Evolutionary conservation across 2,888 invertebrate species (phyloP).

Genomic region (Drosophila bunnanda): DNA sequence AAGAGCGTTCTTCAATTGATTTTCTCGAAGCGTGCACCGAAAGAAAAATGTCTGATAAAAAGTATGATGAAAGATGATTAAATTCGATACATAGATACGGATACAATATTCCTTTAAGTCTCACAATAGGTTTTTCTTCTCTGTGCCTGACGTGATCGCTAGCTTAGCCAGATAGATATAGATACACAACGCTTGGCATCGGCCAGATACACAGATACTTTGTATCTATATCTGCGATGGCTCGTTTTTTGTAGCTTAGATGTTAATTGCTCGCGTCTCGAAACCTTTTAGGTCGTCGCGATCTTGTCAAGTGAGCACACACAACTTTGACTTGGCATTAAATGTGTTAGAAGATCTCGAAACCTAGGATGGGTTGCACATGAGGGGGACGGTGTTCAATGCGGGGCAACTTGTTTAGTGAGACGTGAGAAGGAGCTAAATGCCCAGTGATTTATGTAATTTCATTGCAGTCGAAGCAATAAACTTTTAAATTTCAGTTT

Average conservation of each 20-base stretch:
- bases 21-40: slow-evolving; percentile 56
- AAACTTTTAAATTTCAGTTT: slow-evolving; percentile 1
- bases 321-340: slow-evolving; percentile 54
- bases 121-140: background rate
- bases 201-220: slow-evolving; percentile 34
- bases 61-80: background rate
- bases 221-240: slow-evolving; percentile 13
- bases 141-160: slow-evolving; percentile 64
- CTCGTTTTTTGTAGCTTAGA: slow-evolving; percentile 48
- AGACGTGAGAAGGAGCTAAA: slow-evolving; percentile 11
- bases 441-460: slow-evolving; percentile 32
- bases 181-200: slow-evolving; percentile 24
- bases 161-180: slow-evolving; percentile 57
- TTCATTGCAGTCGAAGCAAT: slow-evolving; percentile 3
- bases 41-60: background rate
- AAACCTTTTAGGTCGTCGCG: slow-evolving; percentile 42
- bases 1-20: slow-evolving; percentile 65
- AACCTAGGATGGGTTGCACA: background rate
- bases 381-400: background rate
- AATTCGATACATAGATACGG: background rate
- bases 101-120: background rate
- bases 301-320: slow-evolving; percentile 43
- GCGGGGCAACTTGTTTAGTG: slow-evolving; percentile 11
- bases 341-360: slow-evolving; percentile 60
- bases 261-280: slow-evolving; percentile 59